These are phyloP conservation scores for Tamias sibiricus DNA, from an alignment of 2,113 vertebrate genomes.

Conservation along the genomic window DNA sequence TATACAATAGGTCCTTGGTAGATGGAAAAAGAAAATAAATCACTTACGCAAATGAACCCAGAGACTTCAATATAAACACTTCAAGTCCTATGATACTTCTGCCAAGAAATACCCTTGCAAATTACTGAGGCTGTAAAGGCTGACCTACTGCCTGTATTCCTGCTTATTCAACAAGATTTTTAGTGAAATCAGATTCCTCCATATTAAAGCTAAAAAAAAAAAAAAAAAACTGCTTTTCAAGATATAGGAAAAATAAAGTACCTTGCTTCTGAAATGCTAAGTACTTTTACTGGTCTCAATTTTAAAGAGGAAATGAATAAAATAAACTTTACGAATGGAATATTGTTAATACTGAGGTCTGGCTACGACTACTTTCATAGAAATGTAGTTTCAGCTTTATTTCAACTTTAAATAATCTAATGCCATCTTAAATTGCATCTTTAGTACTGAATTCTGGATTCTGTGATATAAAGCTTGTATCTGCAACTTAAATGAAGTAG, in stretches of 20 bases:
- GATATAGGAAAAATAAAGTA: not conserved
- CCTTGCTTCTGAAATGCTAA: not conserved
- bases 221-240: constrained; percentile 3
- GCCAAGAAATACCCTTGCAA: not conserved
- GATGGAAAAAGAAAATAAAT: not conserved
- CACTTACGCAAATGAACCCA: not conserved
- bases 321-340: constrained; percentile 25
- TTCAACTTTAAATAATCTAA: constrained; percentile 25
- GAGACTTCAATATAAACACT: constrained; percentile 2
- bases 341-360: not conserved
- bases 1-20: not conserved
- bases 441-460: not conserved
- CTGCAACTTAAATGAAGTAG: not conserved
- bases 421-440: not conserved
- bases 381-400: not conserved
- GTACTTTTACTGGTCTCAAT: not conserved
- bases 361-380: not conserved
- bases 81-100: not conserved
- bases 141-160: not conserved
- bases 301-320: constrained; percentile 2
- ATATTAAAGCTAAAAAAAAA: not conserved
- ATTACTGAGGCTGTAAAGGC: not conserved
- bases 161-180: not conserved
- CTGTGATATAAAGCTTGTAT: not conserved
- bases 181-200: not conserved